A percentile compares a stretch with the other conserved stretches of the same genome.
Evolutionary conservation across 2,797 vertebrate genomes (phyloP).

Genomic region (Sus cebifrons): DNA sequence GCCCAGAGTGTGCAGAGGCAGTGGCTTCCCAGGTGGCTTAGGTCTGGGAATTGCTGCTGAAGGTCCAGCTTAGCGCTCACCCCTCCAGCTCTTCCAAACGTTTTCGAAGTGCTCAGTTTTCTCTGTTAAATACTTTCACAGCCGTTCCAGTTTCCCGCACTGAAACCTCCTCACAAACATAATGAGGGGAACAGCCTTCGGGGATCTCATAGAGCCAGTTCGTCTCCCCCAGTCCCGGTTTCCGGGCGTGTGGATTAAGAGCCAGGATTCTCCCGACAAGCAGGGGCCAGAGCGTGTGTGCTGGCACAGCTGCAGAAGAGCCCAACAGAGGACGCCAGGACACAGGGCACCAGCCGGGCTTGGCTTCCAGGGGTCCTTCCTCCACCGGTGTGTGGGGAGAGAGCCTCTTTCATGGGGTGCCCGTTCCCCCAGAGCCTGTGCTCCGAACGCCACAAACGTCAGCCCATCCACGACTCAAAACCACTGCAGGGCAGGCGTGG

Average conservation of each 20-base stretch:
- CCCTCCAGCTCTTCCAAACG: background rate
- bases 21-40: background rate
- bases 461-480: background rate
- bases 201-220: slow-evolving; percentile 13
- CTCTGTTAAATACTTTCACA: background rate
- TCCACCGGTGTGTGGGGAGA: background rate
- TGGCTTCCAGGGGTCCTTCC: background rate
- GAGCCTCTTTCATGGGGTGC: background rate
- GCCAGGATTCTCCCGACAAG: slow-evolving; percentile 52
- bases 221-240: slow-evolving; percentile 50
- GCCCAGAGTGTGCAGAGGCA: background rate
- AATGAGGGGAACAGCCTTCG: slow-evolving; percentile 29
- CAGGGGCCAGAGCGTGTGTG: slow-evolving; percentile 32
- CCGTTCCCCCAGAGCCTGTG: background rate
- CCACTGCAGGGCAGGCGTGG: background rate
- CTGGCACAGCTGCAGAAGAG: background rate
- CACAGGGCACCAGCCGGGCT: background rate
- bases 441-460: background rate
- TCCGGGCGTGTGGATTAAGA: slow-evolving; percentile 57
- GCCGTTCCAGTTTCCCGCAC: slow-evolving; percentile 32
- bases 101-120: background rate
- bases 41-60: background rate
- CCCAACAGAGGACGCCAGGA: background rate
- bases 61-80: background rate
- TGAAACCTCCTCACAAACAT: slow-evolving; percentile 4